These are phyloP conservation scores for Hydrocynus forskahlii DNA, from an alignment of 2,797 vertebrate genomes.

Conservation along the genomic window DNA sequence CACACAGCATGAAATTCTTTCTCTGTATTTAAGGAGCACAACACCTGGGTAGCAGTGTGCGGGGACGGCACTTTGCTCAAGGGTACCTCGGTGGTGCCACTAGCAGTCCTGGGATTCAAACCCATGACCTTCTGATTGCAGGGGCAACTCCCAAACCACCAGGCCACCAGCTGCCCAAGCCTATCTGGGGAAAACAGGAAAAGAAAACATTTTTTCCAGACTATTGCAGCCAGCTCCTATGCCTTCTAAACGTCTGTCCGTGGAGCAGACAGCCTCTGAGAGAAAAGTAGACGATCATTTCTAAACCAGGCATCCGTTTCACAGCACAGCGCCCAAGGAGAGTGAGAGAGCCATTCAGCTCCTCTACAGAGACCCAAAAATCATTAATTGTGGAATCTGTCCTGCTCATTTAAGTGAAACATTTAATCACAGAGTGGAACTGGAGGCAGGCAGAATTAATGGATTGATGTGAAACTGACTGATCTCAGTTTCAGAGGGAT, in stretches of 20 bases:
- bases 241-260: background rate
- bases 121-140: too few relatives aligned
- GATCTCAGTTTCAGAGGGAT: conserved; percentile 40
- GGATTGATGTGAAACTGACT: conserved; percentile 47
- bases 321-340: background rate
- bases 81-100: too few relatives aligned
- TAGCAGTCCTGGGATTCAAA: too few relatives aligned
- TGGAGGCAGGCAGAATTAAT: conserved; percentile 53
- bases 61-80: too few relatives aligned
- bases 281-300: conserved; percentile 14
- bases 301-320: conserved; percentile 3
- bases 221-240: background rate
- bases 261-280: background rate
- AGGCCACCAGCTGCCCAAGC: too few relatives aligned
- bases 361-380: conserved; percentile 44
- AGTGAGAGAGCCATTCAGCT: conserved; percentile 17
- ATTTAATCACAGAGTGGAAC: conserved; percentile 58
- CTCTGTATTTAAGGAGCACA: too few relatives aligned
- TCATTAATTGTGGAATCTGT: conserved; percentile 53
- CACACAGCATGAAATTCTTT: too few relatives aligned
- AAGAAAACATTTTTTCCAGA: too few relatives aligned
- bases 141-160: too few relatives aligned
- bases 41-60: too few relatives aligned
- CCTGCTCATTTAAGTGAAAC: conserved; percentile 56
- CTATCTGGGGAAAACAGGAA: too few relatives aligned